Conservation (phyloP, 2,113 vertebrate genomes). For the Gymnobelideus leadbeateri region DNA sequence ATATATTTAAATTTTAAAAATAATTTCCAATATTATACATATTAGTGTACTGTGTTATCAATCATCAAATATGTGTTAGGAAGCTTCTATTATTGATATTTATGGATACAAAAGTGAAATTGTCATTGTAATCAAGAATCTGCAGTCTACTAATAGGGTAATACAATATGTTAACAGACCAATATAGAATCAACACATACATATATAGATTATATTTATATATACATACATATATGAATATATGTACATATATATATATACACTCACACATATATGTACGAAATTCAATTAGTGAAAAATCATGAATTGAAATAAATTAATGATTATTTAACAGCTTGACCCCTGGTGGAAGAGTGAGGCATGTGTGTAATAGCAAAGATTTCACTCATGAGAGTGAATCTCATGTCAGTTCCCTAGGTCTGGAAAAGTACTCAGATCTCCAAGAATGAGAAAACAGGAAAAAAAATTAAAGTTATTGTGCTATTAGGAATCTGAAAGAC, state of each 20-base stretch:
- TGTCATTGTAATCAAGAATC: background rate
- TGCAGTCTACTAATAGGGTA: background rate
- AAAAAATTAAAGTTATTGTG: background rate
- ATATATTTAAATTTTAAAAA: background rate
- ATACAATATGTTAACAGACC: background rate
- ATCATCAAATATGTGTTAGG: background rate
- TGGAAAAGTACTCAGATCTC: too few relatives aligned
- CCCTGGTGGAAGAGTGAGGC: background rate
- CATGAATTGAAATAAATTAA: background rate
- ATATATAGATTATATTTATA: too few relatives aligned
- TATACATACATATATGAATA: too few relatives aligned
- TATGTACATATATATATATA: too few relatives aligned
- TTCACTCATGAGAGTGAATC: background rate
- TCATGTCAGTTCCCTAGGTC: too few relatives aligned
- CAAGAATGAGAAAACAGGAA: background rate
- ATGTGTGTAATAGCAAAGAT: background rate
- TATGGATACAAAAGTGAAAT: background rate
- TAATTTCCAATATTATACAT: background rate
- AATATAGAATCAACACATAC: background rate
- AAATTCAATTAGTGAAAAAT: too few relatives aligned
- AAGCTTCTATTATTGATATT: background rate
- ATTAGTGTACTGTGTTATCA: background rate
- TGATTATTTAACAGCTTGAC: background rate
- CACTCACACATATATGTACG: too few relatives aligned
- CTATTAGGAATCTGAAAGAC: too few relatives aligned